Evolutionary conservation across 1,140 invertebrate genomes (phyloP).

Genomic region (Palaemon carinicauda): DNA sequence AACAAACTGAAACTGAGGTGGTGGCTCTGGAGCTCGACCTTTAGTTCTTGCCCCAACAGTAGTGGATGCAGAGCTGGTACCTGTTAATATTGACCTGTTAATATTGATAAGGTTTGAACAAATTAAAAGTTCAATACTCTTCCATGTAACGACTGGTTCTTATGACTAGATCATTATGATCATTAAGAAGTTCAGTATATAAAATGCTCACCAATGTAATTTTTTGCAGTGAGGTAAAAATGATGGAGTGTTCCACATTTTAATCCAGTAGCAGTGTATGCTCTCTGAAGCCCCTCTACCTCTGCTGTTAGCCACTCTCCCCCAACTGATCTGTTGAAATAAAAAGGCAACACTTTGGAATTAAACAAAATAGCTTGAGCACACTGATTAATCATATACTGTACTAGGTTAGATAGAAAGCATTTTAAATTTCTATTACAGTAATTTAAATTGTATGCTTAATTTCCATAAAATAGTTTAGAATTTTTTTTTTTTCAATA

Average conservation of each 20-base stretch:
- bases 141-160: neutral
- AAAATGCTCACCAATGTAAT: constrained; percentile 33
- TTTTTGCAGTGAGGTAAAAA: constrained; percentile 61
- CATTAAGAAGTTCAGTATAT: neutral
- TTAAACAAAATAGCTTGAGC: no score
- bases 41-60: constrained; percentile 84
- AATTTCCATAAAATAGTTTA: no score
- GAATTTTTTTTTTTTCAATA: no score
- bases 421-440: no score
- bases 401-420: no score
- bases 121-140: neutral
- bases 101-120: neutral
- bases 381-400: no score
- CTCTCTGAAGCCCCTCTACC: constrained; percentile 64
- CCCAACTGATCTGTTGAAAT: constrained; percentile 22
- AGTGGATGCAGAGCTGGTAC: constrained; percentile 67
- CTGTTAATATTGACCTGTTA: constrained; percentile 31
- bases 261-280: constrained; percentile 76
- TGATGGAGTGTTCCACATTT: constrained; percentile 73
- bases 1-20: constrained; percentile 72
- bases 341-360: no score
- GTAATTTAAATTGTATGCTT: no score
- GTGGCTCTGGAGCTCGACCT: constrained; percentile 72
- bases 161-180: neutral
- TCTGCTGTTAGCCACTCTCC: constrained; percentile 28